Percentiles rank a stretch among this genome's conserved stretches.
phyloP scores from a whole-genome alignment of 2,888 invertebrate genomes.

The Julus scandinavius region DNA sequence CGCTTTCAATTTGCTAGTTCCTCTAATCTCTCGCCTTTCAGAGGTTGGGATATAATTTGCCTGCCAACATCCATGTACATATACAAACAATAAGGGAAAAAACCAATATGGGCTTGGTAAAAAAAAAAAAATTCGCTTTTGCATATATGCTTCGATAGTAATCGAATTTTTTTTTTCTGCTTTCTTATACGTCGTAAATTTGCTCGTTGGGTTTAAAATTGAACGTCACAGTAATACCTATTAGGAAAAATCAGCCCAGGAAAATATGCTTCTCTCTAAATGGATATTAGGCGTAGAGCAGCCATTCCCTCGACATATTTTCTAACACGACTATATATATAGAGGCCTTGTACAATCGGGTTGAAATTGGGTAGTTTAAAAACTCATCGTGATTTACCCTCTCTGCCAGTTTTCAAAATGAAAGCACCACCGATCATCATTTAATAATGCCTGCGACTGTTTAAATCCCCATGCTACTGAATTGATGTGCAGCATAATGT shows the following conservation, averaged over 20 bases:
- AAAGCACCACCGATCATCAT: slow-evolving; percentile 25
- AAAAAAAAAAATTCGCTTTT: slow-evolving; percentile 44
- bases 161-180: slow-evolving; percentile 42
- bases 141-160: slow-evolving; percentile 52
- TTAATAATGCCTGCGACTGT: background rate
- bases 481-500: slow-evolving; percentile 29
- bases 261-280: slow-evolving; percentile 40
- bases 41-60: slow-evolving; percentile 51
- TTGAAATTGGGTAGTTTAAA: slow-evolving; percentile 29
- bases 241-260: background rate
- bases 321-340: background rate
- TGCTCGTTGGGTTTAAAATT: slow-evolving; percentile 43
- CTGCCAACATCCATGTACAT: slow-evolving; percentile 47
- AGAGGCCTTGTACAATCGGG: background rate
- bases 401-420: background rate
- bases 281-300: background rate
- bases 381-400: slow-evolving; percentile 39
- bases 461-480: slow-evolving; percentile 11
- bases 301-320: slow-evolving; percentile 26
- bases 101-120: slow-evolving; percentile 41
- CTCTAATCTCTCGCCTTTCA: slow-evolving; percentile 52
- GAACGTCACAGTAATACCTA: slow-evolving; percentile 45
- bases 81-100: slow-evolving; percentile 52
- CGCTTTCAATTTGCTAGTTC: slow-evolving; percentile 52
- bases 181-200: slow-evolving; percentile 25